phyloP scores from a whole-genome alignment of 2,797 vertebrate genomes.

The Spinus pinus region DNA sequence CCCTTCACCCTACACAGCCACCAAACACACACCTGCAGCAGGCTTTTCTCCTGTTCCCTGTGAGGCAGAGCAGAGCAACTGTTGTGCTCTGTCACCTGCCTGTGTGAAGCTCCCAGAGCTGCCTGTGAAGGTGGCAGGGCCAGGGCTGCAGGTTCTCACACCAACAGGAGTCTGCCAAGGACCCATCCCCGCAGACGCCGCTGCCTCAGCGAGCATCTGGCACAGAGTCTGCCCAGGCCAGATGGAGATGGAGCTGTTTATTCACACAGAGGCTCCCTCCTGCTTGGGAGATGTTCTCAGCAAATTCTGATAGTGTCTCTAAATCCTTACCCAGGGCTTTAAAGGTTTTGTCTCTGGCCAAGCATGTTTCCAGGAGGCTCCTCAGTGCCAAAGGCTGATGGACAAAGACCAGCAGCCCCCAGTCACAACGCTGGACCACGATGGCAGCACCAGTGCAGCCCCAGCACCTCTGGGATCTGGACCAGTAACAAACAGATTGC shows the following conservation, averaged over 20 bases:
- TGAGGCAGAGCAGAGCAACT: neutral
- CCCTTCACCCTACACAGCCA: neutral
- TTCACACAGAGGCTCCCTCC: neutral
- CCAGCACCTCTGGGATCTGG: neutral
- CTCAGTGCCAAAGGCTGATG: neutral
- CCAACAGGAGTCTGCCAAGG: neutral
- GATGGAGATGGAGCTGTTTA: conserved; percentile 10
- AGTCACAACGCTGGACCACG: rapidly evolving
- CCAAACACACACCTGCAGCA: rapidly evolving
- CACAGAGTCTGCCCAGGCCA: neutral
- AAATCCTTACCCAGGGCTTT: neutral
- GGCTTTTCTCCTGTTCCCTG: neutral
- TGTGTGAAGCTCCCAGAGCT: neutral
- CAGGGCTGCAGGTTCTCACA: neutral
- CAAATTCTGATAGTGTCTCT: neutral
- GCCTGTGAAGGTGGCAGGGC: neutral
- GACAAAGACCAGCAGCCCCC: neutral
- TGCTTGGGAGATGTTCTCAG: neutral
- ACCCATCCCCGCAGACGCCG: neutral
- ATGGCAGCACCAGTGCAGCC: rapidly evolving
- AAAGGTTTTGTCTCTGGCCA: neutral
- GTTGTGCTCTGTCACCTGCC: neutral
- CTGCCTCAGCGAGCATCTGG: conserved; percentile 39
- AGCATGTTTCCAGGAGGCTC: neutral
- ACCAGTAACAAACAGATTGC: neutral